phyloP scores from a whole-genome alignment of 2,113 vertebrate species.

The Callithrix jacchus region DNA sequence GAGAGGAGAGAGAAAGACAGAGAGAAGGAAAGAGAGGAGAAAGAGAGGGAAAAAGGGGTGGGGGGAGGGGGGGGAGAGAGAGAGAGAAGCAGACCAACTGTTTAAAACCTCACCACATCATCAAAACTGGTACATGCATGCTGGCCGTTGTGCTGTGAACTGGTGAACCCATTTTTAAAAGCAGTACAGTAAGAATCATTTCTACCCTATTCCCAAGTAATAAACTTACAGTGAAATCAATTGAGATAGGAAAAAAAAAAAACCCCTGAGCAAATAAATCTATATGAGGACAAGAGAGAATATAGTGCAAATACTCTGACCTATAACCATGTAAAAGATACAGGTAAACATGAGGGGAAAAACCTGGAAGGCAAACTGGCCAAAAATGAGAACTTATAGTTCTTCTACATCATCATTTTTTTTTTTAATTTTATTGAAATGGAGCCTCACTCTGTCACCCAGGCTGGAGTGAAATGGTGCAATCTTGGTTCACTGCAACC shows the following conservation, averaged over 20 bases:
- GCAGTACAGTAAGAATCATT: not conserved
- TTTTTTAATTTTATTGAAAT: too few species aligned
- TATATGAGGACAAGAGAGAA: not conserved
- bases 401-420: not conserved
- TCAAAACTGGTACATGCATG: not conserved
- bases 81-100: not conserved
- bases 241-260: not conserved
- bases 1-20: too few species aligned
- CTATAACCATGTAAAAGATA: not conserved
- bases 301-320: not conserved
- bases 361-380: not conserved
- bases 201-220: not conserved
- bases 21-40: too few species aligned
- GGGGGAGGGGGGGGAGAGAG: too few species aligned
- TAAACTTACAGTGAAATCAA: not conserved
- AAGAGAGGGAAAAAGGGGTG: accelerated
- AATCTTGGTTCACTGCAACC: too few species aligned
- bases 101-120: not conserved
- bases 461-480: too few species aligned
- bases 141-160: too few species aligned
- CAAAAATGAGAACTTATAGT: not conserved
- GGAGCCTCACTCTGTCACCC: too few species aligned
- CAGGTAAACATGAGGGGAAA: accelerated
- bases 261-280: not conserved
- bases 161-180: not conserved